Percentiles rank a stretch among this genome's conserved stretches.
Conservation (phyloP, 53 echinoderm and acorn worm genomes). For the Apostichopus leukothele region DNA sequence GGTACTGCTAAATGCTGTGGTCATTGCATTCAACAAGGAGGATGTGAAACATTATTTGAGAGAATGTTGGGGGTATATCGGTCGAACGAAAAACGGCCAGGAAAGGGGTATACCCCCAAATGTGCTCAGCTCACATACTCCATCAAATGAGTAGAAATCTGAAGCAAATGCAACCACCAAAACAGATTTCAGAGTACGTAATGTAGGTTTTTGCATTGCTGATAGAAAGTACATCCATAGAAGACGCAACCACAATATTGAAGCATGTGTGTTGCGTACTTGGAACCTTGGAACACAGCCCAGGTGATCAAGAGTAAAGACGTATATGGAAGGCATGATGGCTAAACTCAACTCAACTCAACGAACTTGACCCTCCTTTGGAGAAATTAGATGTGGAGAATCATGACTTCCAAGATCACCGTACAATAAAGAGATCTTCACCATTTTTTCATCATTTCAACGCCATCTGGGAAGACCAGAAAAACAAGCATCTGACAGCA, state of each 20-base stretch:
- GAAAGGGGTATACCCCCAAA: constrained; percentile 5
- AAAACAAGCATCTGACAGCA: neutral
- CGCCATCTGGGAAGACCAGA: neutral
- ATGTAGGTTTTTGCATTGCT: neutral
- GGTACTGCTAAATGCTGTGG: neutral
- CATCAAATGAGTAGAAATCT: neutral
- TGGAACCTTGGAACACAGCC: neutral
- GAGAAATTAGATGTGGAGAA: no score
- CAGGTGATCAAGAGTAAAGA: neutral
- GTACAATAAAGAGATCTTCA: neutral
- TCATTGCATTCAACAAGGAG: neutral
- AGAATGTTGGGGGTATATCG: constrained; percentile 5
- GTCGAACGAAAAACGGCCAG: neutral
- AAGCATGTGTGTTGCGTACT: neutral
- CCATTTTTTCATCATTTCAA: constrained; percentile 26
- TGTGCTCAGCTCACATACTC: constrained; percentile 30
- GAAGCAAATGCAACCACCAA: neutral
- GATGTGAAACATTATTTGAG: neutral
- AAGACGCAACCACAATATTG: neutral
- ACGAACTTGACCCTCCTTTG: no score
- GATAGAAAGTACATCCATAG: neutral
- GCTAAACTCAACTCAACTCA: neutral
- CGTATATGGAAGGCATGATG: neutral
- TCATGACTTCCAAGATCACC: no score
- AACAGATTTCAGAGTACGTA: neutral